These are phyloP conservation scores for Brachyistius frenatus DNA, from an alignment of 2,113 vertebrate genomes.

Conservation along the genomic window DNA sequence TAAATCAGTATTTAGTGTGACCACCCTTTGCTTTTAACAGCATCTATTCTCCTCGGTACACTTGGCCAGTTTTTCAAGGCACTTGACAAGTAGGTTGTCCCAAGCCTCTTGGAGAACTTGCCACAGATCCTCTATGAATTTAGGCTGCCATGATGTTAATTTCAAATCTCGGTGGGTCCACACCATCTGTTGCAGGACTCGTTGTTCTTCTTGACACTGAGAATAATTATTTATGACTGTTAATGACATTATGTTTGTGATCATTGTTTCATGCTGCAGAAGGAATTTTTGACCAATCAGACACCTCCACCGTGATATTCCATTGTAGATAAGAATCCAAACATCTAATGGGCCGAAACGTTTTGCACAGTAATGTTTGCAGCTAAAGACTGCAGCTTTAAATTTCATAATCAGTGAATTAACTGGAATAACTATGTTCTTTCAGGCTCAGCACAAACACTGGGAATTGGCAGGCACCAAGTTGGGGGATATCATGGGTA, in stretches of 20 bases:
- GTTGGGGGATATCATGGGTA: constrained; percentile 97
- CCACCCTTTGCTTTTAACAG: neutral
- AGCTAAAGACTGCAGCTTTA: neutral
- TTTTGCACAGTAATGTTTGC: neutral
- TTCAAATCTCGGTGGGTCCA: too few relatives aligned
- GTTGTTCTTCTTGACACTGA: neutral
- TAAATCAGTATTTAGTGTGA: neutral
- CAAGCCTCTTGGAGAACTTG: too few relatives aligned
- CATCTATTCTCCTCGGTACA: neutral
- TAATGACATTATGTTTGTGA: neutral
- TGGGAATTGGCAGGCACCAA: constrained; percentile 99
- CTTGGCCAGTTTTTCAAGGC: neutral
- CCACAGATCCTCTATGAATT: too few relatives aligned
- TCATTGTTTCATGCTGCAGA: too few relatives aligned
- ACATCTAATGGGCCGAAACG: too few relatives aligned
- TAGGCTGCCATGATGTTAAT: too few relatives aligned
- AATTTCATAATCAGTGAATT: neutral
- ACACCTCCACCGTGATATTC: too few relatives aligned
- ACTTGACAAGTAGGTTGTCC: too few relatives aligned
- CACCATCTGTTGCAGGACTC: neutral
- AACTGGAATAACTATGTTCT: constrained; percentile 36
- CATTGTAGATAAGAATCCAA: too few relatives aligned
- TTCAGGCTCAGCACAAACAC: constrained; percentile 97
- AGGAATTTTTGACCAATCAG: too few relatives aligned
- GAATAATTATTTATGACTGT: neutral